Evolutionary conservation across 1,140 invertebrate genomes (phyloP).

Genomic region (Triops cancriformis): DNA sequence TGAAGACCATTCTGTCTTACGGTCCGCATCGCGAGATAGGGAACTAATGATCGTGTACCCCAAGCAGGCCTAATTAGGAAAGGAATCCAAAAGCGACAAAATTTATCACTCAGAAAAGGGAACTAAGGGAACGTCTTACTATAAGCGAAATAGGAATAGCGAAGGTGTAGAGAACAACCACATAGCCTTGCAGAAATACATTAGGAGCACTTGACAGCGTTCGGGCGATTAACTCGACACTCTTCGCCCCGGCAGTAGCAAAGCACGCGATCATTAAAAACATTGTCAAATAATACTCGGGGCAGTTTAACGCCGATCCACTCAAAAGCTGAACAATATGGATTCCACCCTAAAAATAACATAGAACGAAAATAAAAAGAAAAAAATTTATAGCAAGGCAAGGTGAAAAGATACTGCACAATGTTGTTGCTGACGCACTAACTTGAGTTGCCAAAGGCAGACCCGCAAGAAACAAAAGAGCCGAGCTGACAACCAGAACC

Average conservation of each 20-base stretch:
- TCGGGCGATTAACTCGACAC: conserved; percentile 5
- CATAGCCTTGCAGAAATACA: conserved; percentile 10
- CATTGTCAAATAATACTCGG: not conserved
- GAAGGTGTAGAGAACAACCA: conserved; percentile 17
- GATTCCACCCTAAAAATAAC: not conserved
- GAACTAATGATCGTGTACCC: not conserved
- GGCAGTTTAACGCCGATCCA: not conserved
- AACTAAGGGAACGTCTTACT: not conserved
- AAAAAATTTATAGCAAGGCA: too few relatives aligned
- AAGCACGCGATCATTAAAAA: not conserved
- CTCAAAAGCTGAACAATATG: not conserved
- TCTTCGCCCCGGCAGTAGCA: not conserved
- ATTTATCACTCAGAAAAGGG: not conserved
- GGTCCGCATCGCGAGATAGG: not conserved
- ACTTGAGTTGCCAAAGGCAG: conserved; percentile 17
- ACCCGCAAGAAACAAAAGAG: conserved; percentile 14
- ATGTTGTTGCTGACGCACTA: not conserved
- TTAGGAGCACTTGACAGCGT: not conserved
- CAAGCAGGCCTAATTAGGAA: not conserved
- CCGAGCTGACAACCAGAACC: conserved; percentile 2
- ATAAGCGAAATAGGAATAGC: not conserved
- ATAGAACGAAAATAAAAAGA: too few relatives aligned
- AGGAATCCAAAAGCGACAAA: not conserved
- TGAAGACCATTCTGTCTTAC: not conserved
- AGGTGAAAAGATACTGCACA: not conserved